Conservation (phyloP, 2,888 invertebrate species). For the Conchocele bisecta region DNA sequence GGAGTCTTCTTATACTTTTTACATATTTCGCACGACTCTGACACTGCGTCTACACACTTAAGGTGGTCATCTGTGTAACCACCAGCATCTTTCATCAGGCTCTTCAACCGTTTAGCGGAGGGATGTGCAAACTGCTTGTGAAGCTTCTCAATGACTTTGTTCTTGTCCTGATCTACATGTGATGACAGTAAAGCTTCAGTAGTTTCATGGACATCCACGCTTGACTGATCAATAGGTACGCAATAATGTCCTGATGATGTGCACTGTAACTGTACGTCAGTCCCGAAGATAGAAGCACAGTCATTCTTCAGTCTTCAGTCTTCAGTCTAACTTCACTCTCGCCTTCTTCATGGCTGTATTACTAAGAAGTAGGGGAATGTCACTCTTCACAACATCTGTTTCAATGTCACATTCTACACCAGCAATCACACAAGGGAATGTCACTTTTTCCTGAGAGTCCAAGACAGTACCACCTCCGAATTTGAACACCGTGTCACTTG, state of each 20-base stretch:
- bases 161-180: neutral
- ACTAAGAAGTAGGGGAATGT: constrained; percentile 40
- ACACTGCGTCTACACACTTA: constrained; percentile 22
- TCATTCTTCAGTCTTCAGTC: no score
- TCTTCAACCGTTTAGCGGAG: constrained; percentile 35
- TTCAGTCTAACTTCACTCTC: constrained; percentile 45
- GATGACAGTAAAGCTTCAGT: constrained; percentile 17
- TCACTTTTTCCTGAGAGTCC: constrained; percentile 28
- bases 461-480: constrained; percentile 47
- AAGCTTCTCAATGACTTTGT: constrained; percentile 39
- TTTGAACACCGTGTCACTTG: constrained; percentile 31
- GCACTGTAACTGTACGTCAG: no score
- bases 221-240: no score
- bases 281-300: constrained; percentile 47
- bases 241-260: no score
- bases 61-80: constrained; percentile 12
- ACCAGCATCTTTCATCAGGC: constrained; percentile 43
- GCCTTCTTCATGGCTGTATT: constrained; percentile 46
- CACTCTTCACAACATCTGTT: constrained; percentile 42
- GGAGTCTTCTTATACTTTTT: constrained; percentile 31
- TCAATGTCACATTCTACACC: constrained; percentile 29
- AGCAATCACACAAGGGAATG: constrained; percentile 43
- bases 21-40: constrained; percentile 35
- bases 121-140: constrained; percentile 63
- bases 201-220: no score